Base-by-base conservation (phyloP, 2,113 vertebrate genomes). In the Tragelaphus imberbis region DNA sequence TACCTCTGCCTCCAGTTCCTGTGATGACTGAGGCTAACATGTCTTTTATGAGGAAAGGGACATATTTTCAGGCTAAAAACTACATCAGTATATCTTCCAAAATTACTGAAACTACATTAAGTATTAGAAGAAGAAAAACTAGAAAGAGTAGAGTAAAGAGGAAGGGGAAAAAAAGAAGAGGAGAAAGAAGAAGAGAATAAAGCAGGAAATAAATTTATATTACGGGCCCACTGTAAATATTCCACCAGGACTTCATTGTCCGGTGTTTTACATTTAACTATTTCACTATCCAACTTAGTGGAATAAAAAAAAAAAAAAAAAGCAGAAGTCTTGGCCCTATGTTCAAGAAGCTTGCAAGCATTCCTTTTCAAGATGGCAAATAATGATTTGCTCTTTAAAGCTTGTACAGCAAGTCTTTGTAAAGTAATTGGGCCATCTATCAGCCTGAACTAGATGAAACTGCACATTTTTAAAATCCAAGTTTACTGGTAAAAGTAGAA, bases 391-490 rank as follows among this genome's bases (percentile, higher is more conserved):
- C 51, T 97, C 33, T 84, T 87, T 47, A 61, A 19, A 75, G 40
- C 25, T 30, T 58, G 19, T 51, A 36, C 14, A 40, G 40, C 40
- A 40, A 44, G 77, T 61, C 47, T 23, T 25, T 88, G 30, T 97
- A 81, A 94, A 95, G 51, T 94, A 98, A 97, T 85, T 95, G 80
- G 33, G 30, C 6, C 49, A 97, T 94, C 16, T 65, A 59, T 97
- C 75, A 96, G 16, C 58, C 56, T 88, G 44, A 96, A 51, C 53
- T 95, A 47, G 87, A 28, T 82, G 59, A 79, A 92, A 91, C 25
- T 25, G 61, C 56, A 55, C 65, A 85, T 95, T 93, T 96, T 92
- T 30, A 51, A 80, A 98, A 79, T 81, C 65, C 30, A 33, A 92
- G 19, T 90, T 96, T 95, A 95, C 5, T 28, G 40, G 95, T 63